phyloP scores from a whole-genome alignment of 2,113 vertebrate genomes.

The Fukomys damarensis region DNA sequence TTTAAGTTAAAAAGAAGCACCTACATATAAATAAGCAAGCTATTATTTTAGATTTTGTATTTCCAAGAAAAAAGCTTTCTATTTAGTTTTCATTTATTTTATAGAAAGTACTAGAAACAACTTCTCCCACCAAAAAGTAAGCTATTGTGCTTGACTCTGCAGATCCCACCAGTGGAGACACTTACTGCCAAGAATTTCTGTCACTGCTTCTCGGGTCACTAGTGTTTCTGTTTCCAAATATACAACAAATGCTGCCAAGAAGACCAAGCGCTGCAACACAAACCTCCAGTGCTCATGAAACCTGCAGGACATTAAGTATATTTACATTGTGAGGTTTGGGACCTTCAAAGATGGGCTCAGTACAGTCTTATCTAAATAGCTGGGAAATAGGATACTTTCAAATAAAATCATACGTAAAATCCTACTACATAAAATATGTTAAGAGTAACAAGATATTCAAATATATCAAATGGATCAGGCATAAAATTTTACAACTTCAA shows the following conservation, averaged over 20 bases:
- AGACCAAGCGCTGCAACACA: conserved; percentile 95
- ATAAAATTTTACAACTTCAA: not conserved
- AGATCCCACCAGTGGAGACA: conserved; percentile 55
- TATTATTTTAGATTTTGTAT: conserved; percentile 32
- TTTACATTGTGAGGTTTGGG: not conserved
- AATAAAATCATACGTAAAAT: not conserved
- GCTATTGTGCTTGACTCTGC: not conserved
- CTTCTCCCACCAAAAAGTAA: conserved; percentile 43
- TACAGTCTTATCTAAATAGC: not conserved
- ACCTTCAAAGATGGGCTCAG: not conserved
- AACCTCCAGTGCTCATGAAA: conserved; percentile 99
- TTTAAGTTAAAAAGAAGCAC: not conserved
- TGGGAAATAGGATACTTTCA: not conserved
- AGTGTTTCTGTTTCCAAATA: conserved; percentile 96
- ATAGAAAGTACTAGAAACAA: not conserved
- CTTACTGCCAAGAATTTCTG: conserved; percentile 96
- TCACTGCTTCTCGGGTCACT: conserved; percentile 94
- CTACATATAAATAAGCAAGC: not conserved
- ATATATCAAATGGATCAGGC: not conserved
- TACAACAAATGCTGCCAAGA: conserved; percentile 95
- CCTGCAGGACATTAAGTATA: conserved; percentile 82
- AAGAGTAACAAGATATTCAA: not conserved
- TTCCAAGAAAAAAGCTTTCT: conserved; percentile 7
- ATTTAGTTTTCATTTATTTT: not conserved
- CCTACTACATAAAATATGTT: not conserved